Conservation (phyloP, 2,113 vertebrate genomes). For the Caloenas nicobarica region DNA sequence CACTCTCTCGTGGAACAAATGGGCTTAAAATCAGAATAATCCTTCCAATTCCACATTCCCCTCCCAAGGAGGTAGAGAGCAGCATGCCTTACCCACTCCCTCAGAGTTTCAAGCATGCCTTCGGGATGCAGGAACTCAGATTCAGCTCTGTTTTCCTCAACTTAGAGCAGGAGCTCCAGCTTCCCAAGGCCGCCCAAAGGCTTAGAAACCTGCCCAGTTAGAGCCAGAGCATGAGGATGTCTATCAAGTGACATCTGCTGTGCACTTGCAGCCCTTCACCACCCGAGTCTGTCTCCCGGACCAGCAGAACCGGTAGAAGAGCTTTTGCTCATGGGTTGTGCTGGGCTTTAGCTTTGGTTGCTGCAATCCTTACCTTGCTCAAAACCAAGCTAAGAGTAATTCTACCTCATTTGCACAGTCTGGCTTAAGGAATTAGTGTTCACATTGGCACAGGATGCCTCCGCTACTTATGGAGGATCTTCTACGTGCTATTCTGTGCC, state of each 20-base stretch:
- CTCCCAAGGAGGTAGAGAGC: neutral
- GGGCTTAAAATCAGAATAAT: neutral
- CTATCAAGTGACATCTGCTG: neutral
- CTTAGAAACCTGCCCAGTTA: neutral
- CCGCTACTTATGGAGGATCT: neutral
- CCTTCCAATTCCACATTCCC: neutral
- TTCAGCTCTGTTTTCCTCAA: neutral
- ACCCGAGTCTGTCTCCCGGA: neutral
- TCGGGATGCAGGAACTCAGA: neutral
- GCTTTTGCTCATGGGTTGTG: neutral
- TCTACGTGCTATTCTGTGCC: neutral
- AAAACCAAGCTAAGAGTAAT: neutral
- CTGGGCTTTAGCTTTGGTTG: neutral
- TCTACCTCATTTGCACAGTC: neutral
- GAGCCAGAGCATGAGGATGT: neutral
- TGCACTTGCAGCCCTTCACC: neutral
- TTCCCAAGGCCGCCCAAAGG: neutral
- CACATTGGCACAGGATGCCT: neutral
- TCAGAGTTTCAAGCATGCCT: neutral
- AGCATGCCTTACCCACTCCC: neutral
- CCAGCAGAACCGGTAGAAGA: neutral
- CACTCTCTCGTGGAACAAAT: neutral
- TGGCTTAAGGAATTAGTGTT: neutral
- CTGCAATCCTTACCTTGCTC: neutral
- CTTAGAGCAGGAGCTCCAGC: neutral